A percentile compares a stretch with the other conserved stretches of the same genome.
Conservation (phyloP, 2,113 vertebrate species). For the Chaetura pelagica region DNA sequence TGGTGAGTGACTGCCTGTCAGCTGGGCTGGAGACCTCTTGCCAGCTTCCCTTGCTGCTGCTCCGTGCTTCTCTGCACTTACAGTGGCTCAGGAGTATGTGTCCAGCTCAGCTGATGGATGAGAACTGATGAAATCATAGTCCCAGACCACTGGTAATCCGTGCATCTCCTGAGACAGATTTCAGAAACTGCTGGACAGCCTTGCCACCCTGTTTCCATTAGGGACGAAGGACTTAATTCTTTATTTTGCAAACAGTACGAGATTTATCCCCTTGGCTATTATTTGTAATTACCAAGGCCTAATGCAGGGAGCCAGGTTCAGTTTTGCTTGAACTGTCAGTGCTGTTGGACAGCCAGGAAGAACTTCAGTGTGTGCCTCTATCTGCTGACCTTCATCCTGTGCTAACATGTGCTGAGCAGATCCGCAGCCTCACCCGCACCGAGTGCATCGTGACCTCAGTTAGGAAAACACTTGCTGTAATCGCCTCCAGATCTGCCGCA, state of each 20-base stretch:
- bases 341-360: neutral
- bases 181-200: neutral
- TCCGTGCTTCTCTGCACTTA: fast-evolving
- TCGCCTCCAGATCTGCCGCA: conserved; percentile 73
- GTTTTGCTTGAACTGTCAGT: neutral
- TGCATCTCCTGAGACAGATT: neutral
- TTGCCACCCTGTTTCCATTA: neutral
- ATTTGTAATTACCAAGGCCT: neutral
- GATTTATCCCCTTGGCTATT: neutral
- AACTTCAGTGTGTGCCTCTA: neutral
- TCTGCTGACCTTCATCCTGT: neutral
- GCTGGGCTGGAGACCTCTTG: neutral
- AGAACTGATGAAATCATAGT: neutral
- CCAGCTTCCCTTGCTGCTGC: neutral
- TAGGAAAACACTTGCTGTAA: conserved; percentile 72
- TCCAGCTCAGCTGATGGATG: neutral
- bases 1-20: neutral
- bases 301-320: neutral
- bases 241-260: neutral
- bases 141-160: neutral
- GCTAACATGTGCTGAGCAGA: conserved; percentile 57
- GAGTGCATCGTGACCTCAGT: conserved; percentile 66
- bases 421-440: conserved; percentile 31
- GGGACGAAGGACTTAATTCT: neutral
- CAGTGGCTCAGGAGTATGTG: neutral